Percentiles rank a stretch among this genome's conserved stretches.
Evolutionary conservation across 2,888 invertebrate genomes (phyloP).

Genomic region (Plagodis pulveraria): DNA sequence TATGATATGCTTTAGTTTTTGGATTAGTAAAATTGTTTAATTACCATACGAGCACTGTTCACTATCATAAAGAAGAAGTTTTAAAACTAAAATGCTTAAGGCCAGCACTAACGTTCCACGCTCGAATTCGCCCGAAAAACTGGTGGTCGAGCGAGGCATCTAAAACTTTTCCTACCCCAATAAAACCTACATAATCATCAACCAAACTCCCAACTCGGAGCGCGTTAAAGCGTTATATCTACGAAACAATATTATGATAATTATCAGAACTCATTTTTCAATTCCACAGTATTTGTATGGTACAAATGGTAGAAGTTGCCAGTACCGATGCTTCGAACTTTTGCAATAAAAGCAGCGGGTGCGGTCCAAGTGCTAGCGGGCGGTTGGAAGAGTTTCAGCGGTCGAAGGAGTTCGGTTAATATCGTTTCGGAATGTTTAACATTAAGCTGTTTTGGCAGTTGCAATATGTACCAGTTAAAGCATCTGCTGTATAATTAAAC

Average conservation of each 20-base stretch:
- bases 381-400: conserved; percentile 19
- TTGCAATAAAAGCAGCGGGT: conserved; percentile 64
- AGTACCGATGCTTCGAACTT: conserved; percentile 60
- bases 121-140: background rate
- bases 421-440: conserved; percentile 6
- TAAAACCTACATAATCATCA: conserved; percentile 3
- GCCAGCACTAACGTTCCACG: no score
- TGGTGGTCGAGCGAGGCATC: background rate
- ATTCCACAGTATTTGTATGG: conserved; percentile 66
- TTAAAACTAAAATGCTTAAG: no score
- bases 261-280: conserved; percentile 61
- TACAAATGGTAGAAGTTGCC: conserved; percentile 58
- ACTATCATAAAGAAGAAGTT: no score
- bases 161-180: background rate
- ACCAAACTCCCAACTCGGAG: conserved; percentile 1
- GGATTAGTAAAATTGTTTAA: no score
- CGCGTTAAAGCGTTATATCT: conserved; percentile 24
- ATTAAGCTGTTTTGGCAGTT: conserved; percentile 10
- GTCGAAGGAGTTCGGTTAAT: background rate
- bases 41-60: no score
- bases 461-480: background rate
- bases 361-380: conserved; percentile 37
- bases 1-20: no score
- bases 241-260: conserved; percentile 33
- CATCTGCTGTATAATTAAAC: background rate